These are phyloP conservation scores for Drosophila neutralis DNA, from an alignment of 2,888 invertebrate species.

Conservation along the genomic window DNA sequence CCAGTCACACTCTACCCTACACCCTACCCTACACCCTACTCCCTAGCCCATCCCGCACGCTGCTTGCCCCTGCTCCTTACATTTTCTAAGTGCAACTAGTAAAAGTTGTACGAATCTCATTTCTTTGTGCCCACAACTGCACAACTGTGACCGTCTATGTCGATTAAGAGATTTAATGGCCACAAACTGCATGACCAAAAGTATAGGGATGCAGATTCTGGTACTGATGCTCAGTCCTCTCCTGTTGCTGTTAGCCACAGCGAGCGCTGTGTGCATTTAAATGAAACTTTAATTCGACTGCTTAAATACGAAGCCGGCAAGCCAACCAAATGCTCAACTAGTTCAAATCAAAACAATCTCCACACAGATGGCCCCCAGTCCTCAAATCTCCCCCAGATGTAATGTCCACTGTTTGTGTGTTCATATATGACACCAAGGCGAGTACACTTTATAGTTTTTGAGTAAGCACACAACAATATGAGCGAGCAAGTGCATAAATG, in stretches of 20 bases:
- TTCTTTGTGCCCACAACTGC: slow-evolving; percentile 50
- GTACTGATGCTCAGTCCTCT: neutral
- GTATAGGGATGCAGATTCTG: slow-evolving; percentile 18
- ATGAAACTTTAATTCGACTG: slow-evolving; percentile 61
- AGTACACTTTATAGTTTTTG: slow-evolving; percentile 64
- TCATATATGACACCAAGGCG: slow-evolving; percentile 60
- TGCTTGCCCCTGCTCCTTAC: neutral
- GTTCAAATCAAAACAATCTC: slow-evolving; percentile 62
- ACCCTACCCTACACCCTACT: neutral
- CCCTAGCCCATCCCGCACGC: neutral
- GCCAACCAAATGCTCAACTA: slow-evolving; percentile 20
- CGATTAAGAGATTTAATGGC: slow-evolving; percentile 76
- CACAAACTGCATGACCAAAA: slow-evolving; percentile 30
- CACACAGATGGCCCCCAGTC: slow-evolving; percentile 11
- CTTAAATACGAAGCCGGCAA: slow-evolving; percentile 31
- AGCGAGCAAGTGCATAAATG: slow-evolving; percentile 66
- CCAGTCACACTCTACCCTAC: neutral
- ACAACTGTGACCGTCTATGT: slow-evolving; percentile 70
- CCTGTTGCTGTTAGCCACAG: slow-evolving; percentile 6
- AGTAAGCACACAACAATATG: slow-evolving; percentile 63
- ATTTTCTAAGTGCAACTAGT: slow-evolving; percentile 72
- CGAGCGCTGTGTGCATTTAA: slow-evolving; percentile 41
- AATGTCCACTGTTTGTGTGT: neutral
- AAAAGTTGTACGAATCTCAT: slow-evolving; percentile 62
- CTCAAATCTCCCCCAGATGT: neutral